Conservation (phyloP, 2,113 vertebrate species). For the Petromus typicus region DNA sequence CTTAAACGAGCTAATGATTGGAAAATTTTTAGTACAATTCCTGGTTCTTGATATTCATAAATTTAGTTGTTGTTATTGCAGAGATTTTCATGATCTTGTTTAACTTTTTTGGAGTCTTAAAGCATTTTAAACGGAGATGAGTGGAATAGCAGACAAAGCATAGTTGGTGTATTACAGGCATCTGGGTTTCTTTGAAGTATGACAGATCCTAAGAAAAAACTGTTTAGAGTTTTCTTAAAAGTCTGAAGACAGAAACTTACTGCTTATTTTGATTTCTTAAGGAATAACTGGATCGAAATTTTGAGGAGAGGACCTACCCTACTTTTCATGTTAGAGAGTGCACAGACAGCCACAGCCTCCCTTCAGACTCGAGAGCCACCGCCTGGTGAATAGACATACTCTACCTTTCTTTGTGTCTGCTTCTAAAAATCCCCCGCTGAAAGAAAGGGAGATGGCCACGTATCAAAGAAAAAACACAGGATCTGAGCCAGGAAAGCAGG, state of each 20-base stretch:
- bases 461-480: neutral
- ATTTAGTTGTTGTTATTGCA: neutral
- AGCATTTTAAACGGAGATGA: neutral
- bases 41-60: neutral
- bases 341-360: neutral
- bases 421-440: neutral
- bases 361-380: neutral
- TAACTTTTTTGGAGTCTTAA: neutral
- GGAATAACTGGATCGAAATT: neutral
- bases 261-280: neutral
- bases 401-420: constrained; percentile 27
- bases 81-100: neutral
- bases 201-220: neutral
- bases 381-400: neutral
- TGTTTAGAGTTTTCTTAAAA: neutral
- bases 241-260: neutral
- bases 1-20: neutral
- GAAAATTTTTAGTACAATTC: neutral
- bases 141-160: neutral
- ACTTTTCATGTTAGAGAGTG: neutral
- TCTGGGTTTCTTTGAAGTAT: neutral
- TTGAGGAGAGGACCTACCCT: neutral
- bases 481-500: neutral
- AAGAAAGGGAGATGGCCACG: neutral
- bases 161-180: neutral